phyloP scores from a whole-genome alignment of 1,140 invertebrate species.

The Pinna nobilis region DNA sequence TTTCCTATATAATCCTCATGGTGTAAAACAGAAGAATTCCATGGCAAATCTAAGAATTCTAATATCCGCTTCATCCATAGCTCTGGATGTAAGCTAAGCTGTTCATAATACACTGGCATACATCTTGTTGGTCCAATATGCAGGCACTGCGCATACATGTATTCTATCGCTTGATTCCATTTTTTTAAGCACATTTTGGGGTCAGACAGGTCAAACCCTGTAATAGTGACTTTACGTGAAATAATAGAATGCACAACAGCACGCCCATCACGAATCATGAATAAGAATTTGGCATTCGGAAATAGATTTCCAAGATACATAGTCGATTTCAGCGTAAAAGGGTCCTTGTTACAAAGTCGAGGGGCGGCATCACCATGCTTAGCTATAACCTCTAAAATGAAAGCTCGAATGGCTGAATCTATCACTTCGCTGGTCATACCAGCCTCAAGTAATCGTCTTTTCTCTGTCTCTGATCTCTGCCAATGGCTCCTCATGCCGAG shows the following conservation, averaged over 20 bases:
- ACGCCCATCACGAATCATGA: constrained; percentile 98
- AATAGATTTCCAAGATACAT: constrained; percentile 86
- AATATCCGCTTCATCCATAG: constrained; percentile 93
- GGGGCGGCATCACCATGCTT: constrained; percentile 90
- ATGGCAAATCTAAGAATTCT: constrained; percentile 92
- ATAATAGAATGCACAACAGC: constrained; percentile 99
- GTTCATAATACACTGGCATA: constrained; percentile 96
- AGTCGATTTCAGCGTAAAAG: constrained; percentile 93
- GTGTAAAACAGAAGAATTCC: constrained; percentile 97
- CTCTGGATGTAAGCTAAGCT: constrained; percentile 94
- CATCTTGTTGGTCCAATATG: constrained; percentile 87
- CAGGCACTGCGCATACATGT: constrained; percentile 96
- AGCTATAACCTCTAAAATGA: constrained; percentile 87
- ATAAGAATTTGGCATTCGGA: constrained; percentile 92
- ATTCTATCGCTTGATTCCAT: constrained; percentile 96
- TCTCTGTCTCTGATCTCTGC: constrained; percentile 67
- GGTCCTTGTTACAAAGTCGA: constrained; percentile 98
- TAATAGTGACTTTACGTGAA: constrained; percentile 97
- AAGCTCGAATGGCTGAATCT: constrained; percentile 95
- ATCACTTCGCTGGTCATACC: constrained; percentile 94
- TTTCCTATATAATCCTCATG: constrained; percentile 98
- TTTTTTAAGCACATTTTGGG: constrained; percentile 95
- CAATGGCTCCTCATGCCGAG: constrained; percentile 70
- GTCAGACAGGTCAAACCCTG: constrained; percentile 95
- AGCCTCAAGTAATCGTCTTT: constrained; percentile 89